These are phyloP conservation scores for Gallinago nigripennis DNA, from an alignment of 2,797 vertebrate species.

Conservation along the genomic window DNA sequence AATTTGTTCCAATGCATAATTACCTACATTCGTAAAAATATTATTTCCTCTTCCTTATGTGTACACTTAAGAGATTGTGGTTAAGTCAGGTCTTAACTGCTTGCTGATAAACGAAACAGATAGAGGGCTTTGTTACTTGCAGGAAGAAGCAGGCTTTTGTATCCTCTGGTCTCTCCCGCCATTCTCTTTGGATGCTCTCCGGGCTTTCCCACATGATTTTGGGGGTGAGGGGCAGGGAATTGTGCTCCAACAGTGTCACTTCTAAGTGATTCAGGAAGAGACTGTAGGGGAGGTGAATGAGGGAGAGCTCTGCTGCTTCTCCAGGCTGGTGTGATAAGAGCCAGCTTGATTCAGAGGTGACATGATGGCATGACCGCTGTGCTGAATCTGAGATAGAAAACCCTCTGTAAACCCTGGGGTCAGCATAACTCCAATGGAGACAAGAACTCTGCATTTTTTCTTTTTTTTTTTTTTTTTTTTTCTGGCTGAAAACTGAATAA, in stretches of 20 bases:
- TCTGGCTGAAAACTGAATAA: not conserved
- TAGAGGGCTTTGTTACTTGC: not conserved
- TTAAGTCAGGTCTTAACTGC: not conserved
- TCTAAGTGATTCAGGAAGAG: not conserved
- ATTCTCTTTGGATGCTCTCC: not conserved
- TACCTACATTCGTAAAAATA: not conserved
- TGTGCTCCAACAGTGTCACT: not conserved
- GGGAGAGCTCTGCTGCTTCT: not conserved
- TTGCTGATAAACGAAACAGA: not conserved
- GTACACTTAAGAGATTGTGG: not conserved
- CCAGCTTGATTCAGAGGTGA: not conserved
- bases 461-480: not conserved
- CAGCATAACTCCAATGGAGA: not conserved
- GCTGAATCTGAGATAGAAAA: not conserved
- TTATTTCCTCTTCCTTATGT: not conserved
- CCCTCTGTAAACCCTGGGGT: not conserved
- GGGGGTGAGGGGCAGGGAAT: not conserved
- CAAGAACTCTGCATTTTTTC: not conserved
- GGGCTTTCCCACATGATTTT: not conserved
- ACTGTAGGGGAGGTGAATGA: not conserved
- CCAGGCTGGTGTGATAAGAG: not conserved
- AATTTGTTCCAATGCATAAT: not conserved
- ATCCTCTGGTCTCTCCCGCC: not conserved
- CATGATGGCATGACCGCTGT: rapidly evolving
- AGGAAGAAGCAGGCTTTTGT: not conserved